These are phyloP conservation scores for Piaya cayana DNA, from an alignment of 2,113 vertebrate species.

Conservation along the genomic window DNA sequence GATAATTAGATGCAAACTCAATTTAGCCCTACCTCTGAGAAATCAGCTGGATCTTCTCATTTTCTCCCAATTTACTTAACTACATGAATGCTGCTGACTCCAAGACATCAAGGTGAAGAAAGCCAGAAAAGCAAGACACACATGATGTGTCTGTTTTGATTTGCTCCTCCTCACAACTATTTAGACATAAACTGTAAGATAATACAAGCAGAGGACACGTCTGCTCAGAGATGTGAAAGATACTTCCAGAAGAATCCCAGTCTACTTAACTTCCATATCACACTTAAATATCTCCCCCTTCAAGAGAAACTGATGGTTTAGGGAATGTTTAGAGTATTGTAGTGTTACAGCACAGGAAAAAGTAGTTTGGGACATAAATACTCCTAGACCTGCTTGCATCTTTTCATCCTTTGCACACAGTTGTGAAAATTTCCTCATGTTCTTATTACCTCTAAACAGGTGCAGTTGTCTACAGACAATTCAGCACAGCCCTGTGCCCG, in stretches of 20 bases:
- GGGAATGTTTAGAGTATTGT: accelerated
- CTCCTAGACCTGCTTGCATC: neutral
- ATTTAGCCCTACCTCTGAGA: neutral
- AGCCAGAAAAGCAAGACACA: neutral
- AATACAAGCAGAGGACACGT: neutral
- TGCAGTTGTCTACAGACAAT: neutral
- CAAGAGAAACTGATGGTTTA: neutral
- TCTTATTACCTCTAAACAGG: neutral
- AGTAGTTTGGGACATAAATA: neutral
- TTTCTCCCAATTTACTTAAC: conserved; percentile 7
- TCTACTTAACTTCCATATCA: neutral
- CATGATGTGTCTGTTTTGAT: neutral
- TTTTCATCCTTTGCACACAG: neutral
- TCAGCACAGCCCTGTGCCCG: neutral
- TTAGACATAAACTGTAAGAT: neutral
- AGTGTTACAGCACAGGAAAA: neutral
- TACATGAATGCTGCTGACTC: neutral
- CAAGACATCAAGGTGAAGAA: neutral
- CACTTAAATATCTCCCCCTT: accelerated
- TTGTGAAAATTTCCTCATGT: neutral
- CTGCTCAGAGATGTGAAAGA: neutral
- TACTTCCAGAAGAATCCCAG: neutral
- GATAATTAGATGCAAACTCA: conserved; percentile 1
- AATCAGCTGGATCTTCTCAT: neutral
- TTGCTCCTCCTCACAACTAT: neutral